These are phyloP conservation scores for Drosophila greeni DNA, from an alignment of 2,888 invertebrate species.

Conservation along the genomic window DNA sequence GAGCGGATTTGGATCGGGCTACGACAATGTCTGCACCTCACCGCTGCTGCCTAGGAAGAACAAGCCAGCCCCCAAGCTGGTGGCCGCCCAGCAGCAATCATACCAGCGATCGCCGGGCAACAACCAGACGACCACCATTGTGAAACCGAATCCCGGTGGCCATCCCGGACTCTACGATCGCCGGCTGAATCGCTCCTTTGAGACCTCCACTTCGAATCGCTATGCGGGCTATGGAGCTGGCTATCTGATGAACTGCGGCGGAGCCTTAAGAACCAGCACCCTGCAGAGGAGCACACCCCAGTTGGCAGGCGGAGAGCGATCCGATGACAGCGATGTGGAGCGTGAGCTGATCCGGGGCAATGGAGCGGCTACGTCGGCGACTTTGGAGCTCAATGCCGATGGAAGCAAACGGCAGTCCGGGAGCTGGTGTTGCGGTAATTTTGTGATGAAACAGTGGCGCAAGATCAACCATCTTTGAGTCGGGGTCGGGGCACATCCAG, in stretches of 20 bases:
- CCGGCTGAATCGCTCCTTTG: conserved; percentile 78
- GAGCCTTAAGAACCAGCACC: conserved; percentile 71
- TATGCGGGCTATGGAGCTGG: conserved; percentile 74
- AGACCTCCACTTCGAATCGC: conserved; percentile 75
- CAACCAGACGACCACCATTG: conserved; percentile 49
- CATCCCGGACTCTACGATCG: conserved; percentile 78
- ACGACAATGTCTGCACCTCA: conserved; percentile 78
- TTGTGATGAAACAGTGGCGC: conserved; percentile 86
- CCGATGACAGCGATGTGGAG: conserved; percentile 68
- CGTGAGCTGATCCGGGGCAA: conserved; percentile 51
- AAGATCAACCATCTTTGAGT: conserved; percentile 86
- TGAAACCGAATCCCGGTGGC: conserved; percentile 61
- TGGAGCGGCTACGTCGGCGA: conserved; percentile 14
- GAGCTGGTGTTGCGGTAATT: conserved; percentile 88
- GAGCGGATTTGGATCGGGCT: conserved; percentile 78
- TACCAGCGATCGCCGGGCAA: conserved; percentile 46
- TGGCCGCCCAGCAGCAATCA: conserved; percentile 43
- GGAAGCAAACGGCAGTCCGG: conserved; percentile 76
- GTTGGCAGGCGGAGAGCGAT: conserved; percentile 61
- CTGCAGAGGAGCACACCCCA: conserved; percentile 78
- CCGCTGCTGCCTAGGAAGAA: conserved; percentile 77
- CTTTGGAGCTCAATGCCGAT: conserved; percentile 61
- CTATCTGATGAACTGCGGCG: conserved; percentile 71
- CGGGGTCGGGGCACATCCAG: conserved; percentile 39
- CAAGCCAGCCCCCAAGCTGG: conserved; percentile 71